phyloP scores from a whole-genome alignment of 2,888 invertebrate genomes.

The Meiosimyza decipiens region DNA sequence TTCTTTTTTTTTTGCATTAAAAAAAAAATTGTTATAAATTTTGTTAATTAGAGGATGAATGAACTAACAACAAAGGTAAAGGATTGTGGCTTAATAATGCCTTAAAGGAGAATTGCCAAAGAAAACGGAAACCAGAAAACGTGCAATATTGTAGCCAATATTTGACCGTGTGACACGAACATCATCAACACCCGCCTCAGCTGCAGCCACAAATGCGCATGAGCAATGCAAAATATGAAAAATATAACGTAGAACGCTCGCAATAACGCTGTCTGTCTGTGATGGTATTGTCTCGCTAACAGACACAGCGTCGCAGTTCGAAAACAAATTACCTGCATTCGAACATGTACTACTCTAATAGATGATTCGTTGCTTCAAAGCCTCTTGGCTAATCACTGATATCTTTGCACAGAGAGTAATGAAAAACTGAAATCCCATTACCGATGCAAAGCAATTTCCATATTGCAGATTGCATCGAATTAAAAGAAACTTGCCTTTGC shows the following conservation, averaged over 20 bases:
- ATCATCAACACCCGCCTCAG: conserved; percentile 8
- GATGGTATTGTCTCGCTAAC: neutral
- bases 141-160: too few relatives aligned
- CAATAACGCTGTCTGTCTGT: too few relatives aligned
- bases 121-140: too few relatives aligned
- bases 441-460: conserved; percentile 55
- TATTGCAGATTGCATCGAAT: conserved; percentile 56
- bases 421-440: conserved; percentile 34
- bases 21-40: too few relatives aligned
- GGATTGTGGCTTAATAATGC: too few relatives aligned
- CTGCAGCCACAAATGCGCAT: neutral
- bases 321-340: conserved; percentile 31
- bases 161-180: conserved; percentile 13
- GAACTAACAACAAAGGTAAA: too few relatives aligned
- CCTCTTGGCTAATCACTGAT: conserved; percentile 49
- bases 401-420: conserved; percentile 38
- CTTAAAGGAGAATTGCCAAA: too few relatives aligned
- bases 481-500: conserved; percentile 46
- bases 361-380: conserved; percentile 36
- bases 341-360: conserved; percentile 9
- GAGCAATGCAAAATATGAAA: neutral
- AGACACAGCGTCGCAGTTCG: conserved; percentile 14
- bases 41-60: too few relatives aligned
- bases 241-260: neutral
- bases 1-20: too few relatives aligned